Conservation (phyloP, 2,888 invertebrate genomes). For the Steinernema carpocapsae region DNA sequence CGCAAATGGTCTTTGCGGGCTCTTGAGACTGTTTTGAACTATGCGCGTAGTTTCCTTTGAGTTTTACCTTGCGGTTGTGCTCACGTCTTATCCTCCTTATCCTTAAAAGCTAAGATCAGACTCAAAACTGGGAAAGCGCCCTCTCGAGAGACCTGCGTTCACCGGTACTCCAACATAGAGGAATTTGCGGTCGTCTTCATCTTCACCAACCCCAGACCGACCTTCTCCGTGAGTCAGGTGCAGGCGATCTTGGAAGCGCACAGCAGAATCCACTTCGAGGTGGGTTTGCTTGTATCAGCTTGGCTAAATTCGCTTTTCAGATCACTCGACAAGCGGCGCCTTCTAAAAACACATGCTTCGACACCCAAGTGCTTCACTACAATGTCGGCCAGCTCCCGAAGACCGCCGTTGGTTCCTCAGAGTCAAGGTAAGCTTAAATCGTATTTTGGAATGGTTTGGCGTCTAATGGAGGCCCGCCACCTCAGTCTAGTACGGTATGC, state of each 20-base stretch:
- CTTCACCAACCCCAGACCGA: not conserved
- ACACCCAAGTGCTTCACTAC: slow-evolving; percentile 3
- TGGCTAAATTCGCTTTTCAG: not conserved
- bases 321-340: not conserved
- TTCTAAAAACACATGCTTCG: not conserved
- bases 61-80: too few relatives aligned
- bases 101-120: too few relatives aligned
- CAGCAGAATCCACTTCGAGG: not conserved
- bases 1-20: too few relatives aligned
- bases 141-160: not conserved
- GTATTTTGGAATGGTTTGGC: too few relatives aligned
- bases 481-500: too few relatives aligned
- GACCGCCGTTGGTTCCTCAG: not conserved
- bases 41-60: too few relatives aligned
- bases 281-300: not conserved
- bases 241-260: not conserved
- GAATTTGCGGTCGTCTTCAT: slow-evolving; percentile 3
- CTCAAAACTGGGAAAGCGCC: too few relatives aligned
- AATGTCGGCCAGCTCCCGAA: not conserved
- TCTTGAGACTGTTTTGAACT: too few relatives aligned
- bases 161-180: not conserved
- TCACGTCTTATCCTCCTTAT: too few relatives aligned
- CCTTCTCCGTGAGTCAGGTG: not conserved
- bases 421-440: too few relatives aligned
- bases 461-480: too few relatives aligned